Evolutionary conservation across 2,797 vertebrate genomes (phyloP).

Genomic region (Halcyon smyrnensis): DNA sequence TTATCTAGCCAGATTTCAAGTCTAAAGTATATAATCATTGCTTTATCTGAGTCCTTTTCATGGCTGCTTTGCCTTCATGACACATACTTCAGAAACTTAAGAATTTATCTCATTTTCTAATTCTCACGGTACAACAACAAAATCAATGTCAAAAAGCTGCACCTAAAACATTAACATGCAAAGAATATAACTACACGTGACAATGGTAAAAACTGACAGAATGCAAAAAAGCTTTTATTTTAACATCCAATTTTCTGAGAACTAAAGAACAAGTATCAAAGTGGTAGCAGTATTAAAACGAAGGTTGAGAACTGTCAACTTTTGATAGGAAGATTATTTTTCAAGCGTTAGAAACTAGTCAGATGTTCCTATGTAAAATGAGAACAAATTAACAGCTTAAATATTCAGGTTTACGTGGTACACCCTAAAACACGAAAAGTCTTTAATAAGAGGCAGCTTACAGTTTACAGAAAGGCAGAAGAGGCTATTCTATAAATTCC

Average conservation of each 20-base stretch:
- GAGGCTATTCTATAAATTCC: background rate
- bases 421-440: background rate
- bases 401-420: background rate
- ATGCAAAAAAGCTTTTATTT: slow-evolving; percentile 38
- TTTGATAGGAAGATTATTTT: slow-evolving; percentile 47
- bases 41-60: background rate
- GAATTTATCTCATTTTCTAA: background rate
- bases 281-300: background rate
- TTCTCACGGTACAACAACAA: background rate
- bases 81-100: background rate
- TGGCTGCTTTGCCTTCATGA: background rate
- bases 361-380: background rate
- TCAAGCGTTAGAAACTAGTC: background rate
- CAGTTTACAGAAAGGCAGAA: background rate
- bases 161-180: background rate
- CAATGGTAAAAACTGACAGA: slow-evolving; percentile 6
- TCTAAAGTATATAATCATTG: background rate
- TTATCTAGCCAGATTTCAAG: background rate
- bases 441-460: background rate
- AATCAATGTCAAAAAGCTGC: background rate
- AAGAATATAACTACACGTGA: slow-evolving; percentile 1
- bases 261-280: slow-evolving; percentile 15
- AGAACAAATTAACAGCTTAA: background rate
- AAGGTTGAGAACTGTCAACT: slow-evolving; percentile 31
- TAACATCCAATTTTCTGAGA: slow-evolving; percentile 12